Base-by-base conservation (phyloP, 2,797 vertebrate genomes). In the Gallinago solitaria region DNA sequence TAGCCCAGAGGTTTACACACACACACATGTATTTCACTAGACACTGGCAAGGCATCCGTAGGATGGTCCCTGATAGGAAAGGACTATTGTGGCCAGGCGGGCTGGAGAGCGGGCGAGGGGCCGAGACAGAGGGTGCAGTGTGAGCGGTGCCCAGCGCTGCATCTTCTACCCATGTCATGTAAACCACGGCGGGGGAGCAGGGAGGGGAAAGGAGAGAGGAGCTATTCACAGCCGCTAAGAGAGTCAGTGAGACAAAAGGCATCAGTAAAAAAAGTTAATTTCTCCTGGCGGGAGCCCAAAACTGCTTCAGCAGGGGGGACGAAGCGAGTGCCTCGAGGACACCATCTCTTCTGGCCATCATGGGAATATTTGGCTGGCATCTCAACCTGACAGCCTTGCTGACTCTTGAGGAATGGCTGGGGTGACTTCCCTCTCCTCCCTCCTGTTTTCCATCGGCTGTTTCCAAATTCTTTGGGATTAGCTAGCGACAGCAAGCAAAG, bases 101-200 rank as follows among this genome's bases (percentile, higher is more conserved):
- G 59, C 54, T 93, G n/a, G 80, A 41, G 39, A 75, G 73, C 28
- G 12, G 16, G 23, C 37, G 7, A 67, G 68, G 56, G 73, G 43
- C 83, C 57, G 78, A 94, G 57, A 96, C 95, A 97, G 95, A 97
- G 94, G 61, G 39, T 77, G 79, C 91, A 96, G 95, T 94, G 92
- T 96, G 85, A 87, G 76, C 11, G 5, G 63, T 54, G 59, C 69
- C 57, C 67, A 9, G 45, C 9, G 0, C 81, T 32, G 65, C 94
- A 89, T 96, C 92, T 87, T 50, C 89, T 92, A 89, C 88, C 75
- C 93, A 65, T 71, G 54, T 87, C 92, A 48, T 95, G 86, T 37
- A 74, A 87, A n/a, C 75, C 53, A 2, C 0, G 24, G 12, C 28
- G 16, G 28, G 51, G 51, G 41, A 8, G 41, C 16, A 16, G 16